Base-by-base conservation (phyloP, 2,888 invertebrate genomes). In the Beris morrisii region DNA sequence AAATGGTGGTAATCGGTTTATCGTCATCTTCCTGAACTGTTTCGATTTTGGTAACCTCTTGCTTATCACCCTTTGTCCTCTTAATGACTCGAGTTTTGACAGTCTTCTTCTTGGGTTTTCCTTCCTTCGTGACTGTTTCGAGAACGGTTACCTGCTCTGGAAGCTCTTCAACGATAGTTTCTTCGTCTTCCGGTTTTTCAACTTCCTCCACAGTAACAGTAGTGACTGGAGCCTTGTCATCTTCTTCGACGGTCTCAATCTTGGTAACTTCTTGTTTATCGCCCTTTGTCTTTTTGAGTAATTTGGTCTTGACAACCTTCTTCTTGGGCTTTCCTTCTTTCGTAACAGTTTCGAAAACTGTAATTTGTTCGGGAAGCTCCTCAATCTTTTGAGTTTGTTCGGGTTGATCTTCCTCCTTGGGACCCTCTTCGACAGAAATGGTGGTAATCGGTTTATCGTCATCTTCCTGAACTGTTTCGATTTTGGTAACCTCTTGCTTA, bases 1-100 rank as follows among this genome's bases (percentile, higher is more conserved):
- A 71, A 4, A 73, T 69, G 0, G 75, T 76, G 7, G 76, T 79
- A 69, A 77, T 72, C 6, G 81, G 80, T 68, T 75, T 70, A 64
- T 78, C 74, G 7, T 75, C 78, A 69, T 79, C 81, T 71, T 79
- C 76, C 69, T 74, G 74, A 28, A 79, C 74, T 5, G 79, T 79
- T n/a, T 77, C 71, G 58, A 80, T 78, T 73, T 79, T 76, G 1
- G 79, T 80, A n/a, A 78, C 72, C 71, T 82, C 77, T 48, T 77
- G 72, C 73, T 76, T 78, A 54, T 71, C 68, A 57, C 77, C 81
- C 70, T 71, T 77, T 4, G 73, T 74, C 73, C 77, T 79, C 68
- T 73, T 78, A 56, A 78, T 75, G 5, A 74, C 74, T 13, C 77
- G 73, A 48, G 48, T 22, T 69, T 53, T 53, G 28, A 22, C 53